phyloP scores from a whole-genome alignment of 2,888 invertebrate genomes.

The Pterostichus niger region DNA sequence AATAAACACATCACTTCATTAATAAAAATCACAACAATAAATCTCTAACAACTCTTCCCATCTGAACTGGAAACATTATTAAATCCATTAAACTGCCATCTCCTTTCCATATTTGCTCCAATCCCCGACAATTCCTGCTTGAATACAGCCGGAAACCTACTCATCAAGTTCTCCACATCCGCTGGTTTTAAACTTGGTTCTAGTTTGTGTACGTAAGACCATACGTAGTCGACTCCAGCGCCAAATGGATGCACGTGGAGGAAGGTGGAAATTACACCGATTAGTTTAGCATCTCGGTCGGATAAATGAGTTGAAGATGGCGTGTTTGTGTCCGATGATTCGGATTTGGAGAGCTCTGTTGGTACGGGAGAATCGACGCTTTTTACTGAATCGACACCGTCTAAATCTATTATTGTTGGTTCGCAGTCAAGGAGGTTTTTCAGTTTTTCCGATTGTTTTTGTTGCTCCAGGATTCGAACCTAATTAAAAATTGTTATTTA shows the following conservation, averaged over 20 bases:
- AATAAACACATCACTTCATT: not conserved
- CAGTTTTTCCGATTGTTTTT: slow-evolving; percentile 57
- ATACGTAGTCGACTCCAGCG: slow-evolving; percentile 93
- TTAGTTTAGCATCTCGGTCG: slow-evolving; percentile 84
- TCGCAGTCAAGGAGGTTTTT: slow-evolving; percentile 74
- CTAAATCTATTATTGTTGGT: slow-evolving; percentile 78
- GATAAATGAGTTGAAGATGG: slow-evolving; percentile 72
- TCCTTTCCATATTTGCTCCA: slow-evolving; percentile 90
- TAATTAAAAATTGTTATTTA: slow-evolving; percentile 22
- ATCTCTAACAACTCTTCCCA: slow-evolving; percentile 56
- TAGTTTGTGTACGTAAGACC: slow-evolving; percentile 92
- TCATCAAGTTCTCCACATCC: slow-evolving; percentile 88
- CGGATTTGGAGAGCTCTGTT: slow-evolving; percentile 73
- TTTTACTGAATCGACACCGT: slow-evolving; percentile 74
- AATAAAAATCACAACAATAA: slow-evolving; percentile 50
- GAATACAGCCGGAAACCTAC: slow-evolving; percentile 89
- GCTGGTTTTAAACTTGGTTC: slow-evolving; percentile 86
- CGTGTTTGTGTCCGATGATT: slow-evolving; percentile 71
- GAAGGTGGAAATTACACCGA: slow-evolving; percentile 89
- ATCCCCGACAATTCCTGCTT: slow-evolving; percentile 88
- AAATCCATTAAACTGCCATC: slow-evolving; percentile 92
- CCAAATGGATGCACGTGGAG: slow-evolving; percentile 96
- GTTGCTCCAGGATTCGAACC: slow-evolving; percentile 56
- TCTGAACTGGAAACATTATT: slow-evolving; percentile 60
- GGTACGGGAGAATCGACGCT: slow-evolving; percentile 68